Percentiles rank a stretch among this genome's conserved stretches.
phyloP scores from a whole-genome alignment of 2,113 vertebrate species.

The Barnardius zonarius region DNA sequence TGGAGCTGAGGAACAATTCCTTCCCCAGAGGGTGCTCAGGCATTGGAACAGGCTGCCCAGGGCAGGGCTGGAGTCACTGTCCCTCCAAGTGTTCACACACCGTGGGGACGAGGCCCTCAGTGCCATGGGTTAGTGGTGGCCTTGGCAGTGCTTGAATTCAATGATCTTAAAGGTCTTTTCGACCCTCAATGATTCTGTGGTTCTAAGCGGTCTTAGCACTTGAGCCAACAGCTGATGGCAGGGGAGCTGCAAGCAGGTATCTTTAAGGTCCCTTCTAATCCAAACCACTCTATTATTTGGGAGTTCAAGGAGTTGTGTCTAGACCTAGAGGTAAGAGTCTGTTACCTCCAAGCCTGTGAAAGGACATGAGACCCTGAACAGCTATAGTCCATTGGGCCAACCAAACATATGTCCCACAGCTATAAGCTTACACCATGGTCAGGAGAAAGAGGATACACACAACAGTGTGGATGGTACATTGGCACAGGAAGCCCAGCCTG shows the following conservation, averaged over 20 bases:
- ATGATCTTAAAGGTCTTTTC: not conserved
- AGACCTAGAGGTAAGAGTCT: not conserved
- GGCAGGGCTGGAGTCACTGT: too few relatives aligned
- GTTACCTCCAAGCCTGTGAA: not conserved
- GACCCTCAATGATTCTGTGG: not conserved
- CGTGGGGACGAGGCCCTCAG: rapidly evolving
- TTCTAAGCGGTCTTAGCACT: not conserved
- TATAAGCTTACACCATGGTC: not conserved
- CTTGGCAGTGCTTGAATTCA: not conserved
- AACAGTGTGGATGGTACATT: rapidly evolving
- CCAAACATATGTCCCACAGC: not conserved
- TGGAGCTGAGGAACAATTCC: too few relatives aligned
- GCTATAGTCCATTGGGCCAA: not conserved
- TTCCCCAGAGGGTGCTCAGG: too few relatives aligned
- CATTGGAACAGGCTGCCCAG: too few relatives aligned
- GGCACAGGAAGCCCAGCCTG: not conserved
- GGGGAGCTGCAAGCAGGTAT: not conserved
- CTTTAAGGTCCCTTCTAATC: not conserved
- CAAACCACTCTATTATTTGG: not conserved
- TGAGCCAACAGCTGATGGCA: not conserved
- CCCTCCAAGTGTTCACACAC: not conserved
- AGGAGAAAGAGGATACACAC: not conserved
- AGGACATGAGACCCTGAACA: not conserved
- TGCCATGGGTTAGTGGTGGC: not conserved
- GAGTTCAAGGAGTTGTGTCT: not conserved